Evolutionary conservation across 2,888 invertebrate species (phyloP), one percentile per base, ranked within the genome.

Genomic region (Spodoptera picta): DNA sequence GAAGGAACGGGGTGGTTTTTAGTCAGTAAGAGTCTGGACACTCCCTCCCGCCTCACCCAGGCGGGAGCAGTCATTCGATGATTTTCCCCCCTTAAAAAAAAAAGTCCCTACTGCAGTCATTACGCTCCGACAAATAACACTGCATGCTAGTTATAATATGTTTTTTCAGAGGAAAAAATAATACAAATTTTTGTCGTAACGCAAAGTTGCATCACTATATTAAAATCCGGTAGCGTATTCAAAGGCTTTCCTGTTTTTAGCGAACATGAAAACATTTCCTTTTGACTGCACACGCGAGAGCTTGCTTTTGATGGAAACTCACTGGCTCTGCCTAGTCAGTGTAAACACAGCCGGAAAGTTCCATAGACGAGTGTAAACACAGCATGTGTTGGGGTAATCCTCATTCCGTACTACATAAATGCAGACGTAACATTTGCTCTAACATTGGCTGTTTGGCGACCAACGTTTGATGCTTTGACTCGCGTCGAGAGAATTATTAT

Each of bases 261-360:
- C 7, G 31, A 24, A 4, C 45, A 52, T 60, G 47, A 63, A 61
- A 67, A 65, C 60, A 61, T 72, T 75, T 68, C 41, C 45, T 52
- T 63, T 63, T 60, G 59, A 71, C 27, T 54, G 44, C 49, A 51
- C 56, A 12, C 54, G 46, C 48, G 23, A 45, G 9, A 24, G 19
- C 58, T 44, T 58, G 50, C 41, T 58, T 61, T 45, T n/a, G 1
- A 61, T 58, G 61, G 45, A 72, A 67, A 66, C 54, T 53, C 55
- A 54, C 46, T 51, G 23, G 6, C 36, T 6, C 36, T 36, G 7
- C 7, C 36, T 60, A 58, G 51, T 42, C 60, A 54, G 62, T 76
- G 11, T 65, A 63, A 43, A 54, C 65, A 70, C 53, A 54, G 19
- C 48, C 49, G 73, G 63, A 77, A 77, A 73, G 42, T 77, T 72